phyloP scores from a whole-genome alignment of 2,113 vertebrate species.

The Okapia johnstoni region DNA sequence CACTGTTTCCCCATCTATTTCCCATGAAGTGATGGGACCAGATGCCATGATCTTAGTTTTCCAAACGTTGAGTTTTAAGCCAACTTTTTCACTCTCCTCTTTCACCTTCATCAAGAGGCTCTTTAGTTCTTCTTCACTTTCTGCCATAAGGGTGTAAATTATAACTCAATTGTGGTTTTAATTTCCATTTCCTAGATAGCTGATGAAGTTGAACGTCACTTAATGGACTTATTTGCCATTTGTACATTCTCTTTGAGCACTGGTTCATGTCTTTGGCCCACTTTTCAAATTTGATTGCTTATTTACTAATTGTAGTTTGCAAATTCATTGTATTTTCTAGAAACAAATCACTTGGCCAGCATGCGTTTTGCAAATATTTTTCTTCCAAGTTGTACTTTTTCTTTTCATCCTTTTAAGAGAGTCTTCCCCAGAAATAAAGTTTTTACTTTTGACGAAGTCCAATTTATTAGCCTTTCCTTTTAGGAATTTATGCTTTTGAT shows the following conservation, averaged over 20 bases:
- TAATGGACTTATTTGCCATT: not conserved
- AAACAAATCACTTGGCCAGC: not conserved
- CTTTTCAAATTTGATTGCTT: not conserved
- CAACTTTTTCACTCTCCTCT: no score
- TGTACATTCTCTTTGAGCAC: not conserved
- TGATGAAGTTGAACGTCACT: not conserved
- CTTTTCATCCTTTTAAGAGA: slow-evolving; percentile 13
- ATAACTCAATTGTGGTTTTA: not conserved
- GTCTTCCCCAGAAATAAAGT: not conserved
- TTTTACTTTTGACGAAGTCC: not conserved
- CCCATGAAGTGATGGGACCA: no score
- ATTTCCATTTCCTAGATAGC: not conserved
- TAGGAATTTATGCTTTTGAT: not conserved
- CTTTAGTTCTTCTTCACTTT: no score
- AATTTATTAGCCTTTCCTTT: not conserved
- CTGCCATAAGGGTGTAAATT: not conserved
- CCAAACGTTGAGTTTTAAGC: no score
- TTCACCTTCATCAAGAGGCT: no score
- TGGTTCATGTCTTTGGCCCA: not conserved
- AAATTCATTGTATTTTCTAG: not conserved
- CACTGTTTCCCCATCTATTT: no score
- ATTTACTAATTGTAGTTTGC: not conserved
- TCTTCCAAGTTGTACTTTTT: not conserved
- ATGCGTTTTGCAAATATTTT: not conserved
- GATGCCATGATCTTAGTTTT: no score